Conservation (phyloP, 1,140 invertebrate genomes). For the Thaumetopoea pityocampa region DNA sequence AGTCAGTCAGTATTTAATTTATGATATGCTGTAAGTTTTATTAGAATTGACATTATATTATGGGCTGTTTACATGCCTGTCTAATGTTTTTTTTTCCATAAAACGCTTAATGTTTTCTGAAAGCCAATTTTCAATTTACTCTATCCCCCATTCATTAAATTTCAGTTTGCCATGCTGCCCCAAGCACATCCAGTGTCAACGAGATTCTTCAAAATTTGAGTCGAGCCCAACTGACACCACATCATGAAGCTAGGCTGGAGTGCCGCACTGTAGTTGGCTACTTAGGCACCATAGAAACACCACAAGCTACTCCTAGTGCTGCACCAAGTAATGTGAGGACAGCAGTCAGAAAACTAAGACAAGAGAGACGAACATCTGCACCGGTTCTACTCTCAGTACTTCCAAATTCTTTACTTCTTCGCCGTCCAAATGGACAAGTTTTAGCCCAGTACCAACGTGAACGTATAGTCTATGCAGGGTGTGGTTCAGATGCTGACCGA, state of each 20-base stretch:
- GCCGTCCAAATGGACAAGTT: conserved; percentile 79
- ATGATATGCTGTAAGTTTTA: too few relatives aligned
- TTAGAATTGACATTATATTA: too few relatives aligned
- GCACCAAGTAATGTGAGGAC: conserved; percentile 84
- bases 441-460: conserved; percentile 86
- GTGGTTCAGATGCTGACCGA: conserved; percentile 92
- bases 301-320: conserved; percentile 87
- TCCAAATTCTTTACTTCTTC: conserved; percentile 85
- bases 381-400: conserved; percentile 91
- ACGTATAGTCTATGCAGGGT: conserved; percentile 91
- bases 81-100: too few relatives aligned
- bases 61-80: too few relatives aligned
- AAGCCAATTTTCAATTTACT: not conserved
- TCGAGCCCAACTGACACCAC: conserved; percentile 48
- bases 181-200: conserved; percentile 57
- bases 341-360: conserved; percentile 91
- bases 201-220: conserved; percentile 60
- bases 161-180: conserved; percentile 61
- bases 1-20: too few relatives aligned
- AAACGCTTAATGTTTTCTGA: too few relatives aligned
- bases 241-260: conserved; percentile 74
- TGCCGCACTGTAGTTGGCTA: conserved; percentile 94
- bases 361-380: conserved; percentile 92
- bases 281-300: conserved; percentile 96
- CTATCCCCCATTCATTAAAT: conserved; percentile 4